Conservation (phyloP, 1,140 invertebrate species). For the Bombus pascuorum region DNA sequence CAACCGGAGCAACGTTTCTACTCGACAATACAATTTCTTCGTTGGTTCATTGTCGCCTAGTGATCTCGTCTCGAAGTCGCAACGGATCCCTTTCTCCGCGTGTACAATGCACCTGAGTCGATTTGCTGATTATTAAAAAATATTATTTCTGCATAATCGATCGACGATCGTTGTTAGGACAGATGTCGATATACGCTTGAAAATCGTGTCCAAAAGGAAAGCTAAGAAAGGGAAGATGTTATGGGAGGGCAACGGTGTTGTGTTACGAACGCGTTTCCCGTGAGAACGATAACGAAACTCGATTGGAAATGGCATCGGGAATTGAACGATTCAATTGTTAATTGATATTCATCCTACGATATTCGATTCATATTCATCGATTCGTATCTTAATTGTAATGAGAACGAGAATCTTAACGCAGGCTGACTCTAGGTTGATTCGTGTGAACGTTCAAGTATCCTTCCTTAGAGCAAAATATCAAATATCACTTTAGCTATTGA, state of each 20-base stretch:
- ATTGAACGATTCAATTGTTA: constrained; percentile 2
- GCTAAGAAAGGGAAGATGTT: constrained; percentile 15
- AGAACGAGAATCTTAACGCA: neutral
- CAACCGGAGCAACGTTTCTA: constrained; percentile 13
- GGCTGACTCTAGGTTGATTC: neutral
- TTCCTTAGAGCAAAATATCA: neutral
- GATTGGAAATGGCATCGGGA: neutral
- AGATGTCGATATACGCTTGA: constrained; percentile 32
- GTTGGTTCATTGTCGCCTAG: constrained; percentile 33
- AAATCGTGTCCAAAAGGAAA: constrained; percentile 6
- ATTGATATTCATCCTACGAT: constrained; percentile 28
- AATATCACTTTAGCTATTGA: neutral
- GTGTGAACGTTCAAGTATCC: neutral
- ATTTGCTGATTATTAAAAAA: constrained; percentile 73
- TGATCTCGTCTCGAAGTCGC: constrained; percentile 37
- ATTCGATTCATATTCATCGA: neutral
- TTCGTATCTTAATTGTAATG: too few relatives aligned
- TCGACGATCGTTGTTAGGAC: constrained; percentile 24
- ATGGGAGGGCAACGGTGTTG: constrained; percentile 31
- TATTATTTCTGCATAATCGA: constrained; percentile 78
- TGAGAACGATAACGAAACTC: constrained; percentile 47
- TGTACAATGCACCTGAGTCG: constrained; percentile 37
- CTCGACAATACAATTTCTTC: constrained; percentile 60
- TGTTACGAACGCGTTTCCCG: constrained; percentile 41
- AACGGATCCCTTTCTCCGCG: constrained; percentile 56